Evolutionary conservation across 2,888 invertebrate species (phyloP).

Genomic region (Tetragonula carbonaria): DNA sequence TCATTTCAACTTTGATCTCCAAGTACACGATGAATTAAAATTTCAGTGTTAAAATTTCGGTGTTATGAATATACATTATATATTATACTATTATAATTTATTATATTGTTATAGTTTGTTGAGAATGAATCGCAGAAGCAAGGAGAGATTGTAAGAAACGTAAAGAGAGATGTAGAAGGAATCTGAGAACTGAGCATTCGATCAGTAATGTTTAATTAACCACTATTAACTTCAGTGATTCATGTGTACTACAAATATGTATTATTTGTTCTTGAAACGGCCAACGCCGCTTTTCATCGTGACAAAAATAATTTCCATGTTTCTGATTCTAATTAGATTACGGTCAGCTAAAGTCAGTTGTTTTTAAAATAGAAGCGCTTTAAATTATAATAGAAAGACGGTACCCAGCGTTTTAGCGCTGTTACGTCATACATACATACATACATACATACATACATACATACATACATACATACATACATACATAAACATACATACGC

Average conservation of each 20-base stretch:
- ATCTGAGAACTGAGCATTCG: no score
- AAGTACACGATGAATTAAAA: no score
- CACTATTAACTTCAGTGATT: no score
- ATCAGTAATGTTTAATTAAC: no score
- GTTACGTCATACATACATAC: not conserved
- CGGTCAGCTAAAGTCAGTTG: not conserved
- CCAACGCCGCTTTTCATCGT: not conserved
- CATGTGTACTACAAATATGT: no score
- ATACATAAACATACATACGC: not conserved
- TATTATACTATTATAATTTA: no score
- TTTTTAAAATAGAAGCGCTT: not conserved
- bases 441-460: not conserved
- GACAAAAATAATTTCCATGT: not conserved
- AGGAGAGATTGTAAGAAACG: not conserved
- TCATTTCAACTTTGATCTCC: no score
- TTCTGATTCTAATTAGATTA: not conserved
- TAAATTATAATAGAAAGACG: not conserved
- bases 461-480: no score
- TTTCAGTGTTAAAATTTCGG: no score
- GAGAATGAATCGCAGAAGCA: not conserved
- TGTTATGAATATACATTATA: no score
- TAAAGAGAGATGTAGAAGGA: not conserved
- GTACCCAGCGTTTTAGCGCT: not conserved
- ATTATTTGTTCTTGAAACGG: no score
- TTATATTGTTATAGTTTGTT: not conserved